phyloP scores from a whole-genome alignment of 2,888 invertebrate genomes.

The Melinopterus prodromus region DNA sequence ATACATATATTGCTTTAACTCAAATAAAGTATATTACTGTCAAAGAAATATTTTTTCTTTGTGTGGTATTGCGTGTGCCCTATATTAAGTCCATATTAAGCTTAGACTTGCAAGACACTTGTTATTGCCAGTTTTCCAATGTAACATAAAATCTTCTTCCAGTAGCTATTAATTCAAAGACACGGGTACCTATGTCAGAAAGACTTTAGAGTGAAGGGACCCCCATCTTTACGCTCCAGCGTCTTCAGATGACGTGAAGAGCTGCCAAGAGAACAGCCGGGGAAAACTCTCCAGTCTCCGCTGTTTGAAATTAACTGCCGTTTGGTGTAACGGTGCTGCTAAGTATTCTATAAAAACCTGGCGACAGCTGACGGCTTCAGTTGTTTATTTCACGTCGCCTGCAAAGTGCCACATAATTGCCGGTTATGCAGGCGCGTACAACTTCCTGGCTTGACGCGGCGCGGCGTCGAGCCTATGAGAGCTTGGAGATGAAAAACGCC shows the following conservation, averaged over 20 bases:
- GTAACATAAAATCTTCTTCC: too few species aligned
- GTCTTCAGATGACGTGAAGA: background rate
- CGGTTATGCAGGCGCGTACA: background rate
- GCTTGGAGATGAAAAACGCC: background rate
- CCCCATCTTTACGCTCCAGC: too few species aligned
- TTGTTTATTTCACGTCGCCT: slow-evolving; percentile 4
- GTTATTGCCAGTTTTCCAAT: too few species aligned
- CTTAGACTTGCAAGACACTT: too few species aligned
- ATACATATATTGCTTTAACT: too few species aligned
- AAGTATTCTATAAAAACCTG: background rate
- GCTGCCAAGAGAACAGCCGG: background rate
- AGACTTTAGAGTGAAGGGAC: too few species aligned
- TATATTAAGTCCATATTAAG: too few species aligned
- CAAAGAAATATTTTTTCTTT: too few species aligned
- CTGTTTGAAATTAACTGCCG: background rate
- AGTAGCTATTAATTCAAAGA: too few species aligned
- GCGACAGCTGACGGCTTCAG: slow-evolving; percentile 4
- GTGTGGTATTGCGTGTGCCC: too few species aligned
- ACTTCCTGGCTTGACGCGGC: background rate
- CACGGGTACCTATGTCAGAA: too few species aligned
- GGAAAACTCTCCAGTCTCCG: background rate
- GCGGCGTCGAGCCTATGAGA: background rate
- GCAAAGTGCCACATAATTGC: background rate
- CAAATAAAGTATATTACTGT: too few species aligned
- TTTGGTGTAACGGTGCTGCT: background rate